Conservation (phyloP, 2,888 invertebrate species). For the Tinea pellionella region DNA sequence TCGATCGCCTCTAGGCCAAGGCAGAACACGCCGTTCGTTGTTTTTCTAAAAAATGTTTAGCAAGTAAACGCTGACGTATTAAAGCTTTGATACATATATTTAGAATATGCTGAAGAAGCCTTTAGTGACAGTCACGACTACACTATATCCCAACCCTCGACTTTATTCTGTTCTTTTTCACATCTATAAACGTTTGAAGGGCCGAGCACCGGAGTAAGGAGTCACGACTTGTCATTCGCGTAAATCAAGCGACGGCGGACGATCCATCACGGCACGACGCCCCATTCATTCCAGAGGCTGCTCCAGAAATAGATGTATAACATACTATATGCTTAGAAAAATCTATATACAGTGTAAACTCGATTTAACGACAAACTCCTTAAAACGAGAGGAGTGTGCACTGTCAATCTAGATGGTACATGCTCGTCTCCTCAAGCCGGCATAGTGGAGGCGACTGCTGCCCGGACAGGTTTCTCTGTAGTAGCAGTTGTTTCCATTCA, state of each 20-base stretch:
- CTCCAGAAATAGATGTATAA: constrained; percentile 9
- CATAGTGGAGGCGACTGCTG: too few relatives aligned
- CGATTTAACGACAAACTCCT: too few relatives aligned
- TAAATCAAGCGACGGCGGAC: constrained; percentile 51
- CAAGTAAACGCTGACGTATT: too few relatives aligned
- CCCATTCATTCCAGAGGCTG: constrained; percentile 29
- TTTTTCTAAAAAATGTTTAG: too few relatives aligned
- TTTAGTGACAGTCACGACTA: background rate
- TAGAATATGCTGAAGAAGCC: background rate
- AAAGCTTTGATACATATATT: too few relatives aligned
- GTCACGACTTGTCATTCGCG: constrained; percentile 14
- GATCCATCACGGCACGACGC: constrained; percentile 55
- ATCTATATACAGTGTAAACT: background rate
- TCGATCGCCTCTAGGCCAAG: too few relatives aligned
- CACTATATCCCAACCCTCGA: background rate
- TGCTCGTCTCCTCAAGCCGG: too few relatives aligned
- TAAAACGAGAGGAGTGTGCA: too few relatives aligned
- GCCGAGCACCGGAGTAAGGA: background rate
- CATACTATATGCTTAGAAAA: background rate
- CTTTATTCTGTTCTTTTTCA: constrained; percentile 1
- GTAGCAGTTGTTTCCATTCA: too few relatives aligned
- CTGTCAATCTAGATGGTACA: too few relatives aligned
- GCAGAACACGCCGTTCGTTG: too few relatives aligned
- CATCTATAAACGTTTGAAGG: constrained; percentile 9
- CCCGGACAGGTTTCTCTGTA: too few relatives aligned